Percentiles rank a stretch among this genome's conserved stretches.
These are phyloP conservation scores for Chrysina gloriosa DNA, from an alignment of 2,888 invertebrate species.

Conservation along the genomic window DNA sequence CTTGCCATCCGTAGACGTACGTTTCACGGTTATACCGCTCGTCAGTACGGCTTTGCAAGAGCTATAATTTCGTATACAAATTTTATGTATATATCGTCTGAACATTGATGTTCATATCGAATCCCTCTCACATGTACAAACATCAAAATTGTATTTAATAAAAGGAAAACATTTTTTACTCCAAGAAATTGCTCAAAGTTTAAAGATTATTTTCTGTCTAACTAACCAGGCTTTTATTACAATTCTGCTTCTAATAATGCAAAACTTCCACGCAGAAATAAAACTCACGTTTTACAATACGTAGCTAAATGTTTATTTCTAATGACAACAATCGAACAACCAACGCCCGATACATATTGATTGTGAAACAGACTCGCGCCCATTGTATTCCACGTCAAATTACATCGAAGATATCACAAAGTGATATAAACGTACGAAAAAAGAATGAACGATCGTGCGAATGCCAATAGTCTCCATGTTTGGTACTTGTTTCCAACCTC, in stretches of 20 bases:
- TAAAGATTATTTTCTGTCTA: neutral
- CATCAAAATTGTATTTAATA: too few relatives aligned
- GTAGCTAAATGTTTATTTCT: neutral
- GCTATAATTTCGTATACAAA: too few relatives aligned
- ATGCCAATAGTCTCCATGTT: neutral
- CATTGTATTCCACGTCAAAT: slow-evolving; percentile 1
- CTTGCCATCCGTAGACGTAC: too few relatives aligned
- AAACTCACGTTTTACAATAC: neutral
- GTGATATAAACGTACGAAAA: neutral
- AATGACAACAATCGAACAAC: neutral
- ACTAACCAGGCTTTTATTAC: neutral
- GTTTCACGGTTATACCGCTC: too few relatives aligned
- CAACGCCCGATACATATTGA: neutral
- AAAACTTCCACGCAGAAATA: too few relatives aligned
- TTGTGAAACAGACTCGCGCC: neutral
- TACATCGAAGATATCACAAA: neutral
- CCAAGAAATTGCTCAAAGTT: too few relatives aligned
- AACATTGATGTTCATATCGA: too few relatives aligned
- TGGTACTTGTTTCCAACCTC: neutral
- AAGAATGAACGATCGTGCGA: neutral
- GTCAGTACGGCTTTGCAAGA: too few relatives aligned
- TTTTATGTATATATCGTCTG: too few relatives aligned
- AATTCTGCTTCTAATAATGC: neutral
- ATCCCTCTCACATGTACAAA: too few relatives aligned
- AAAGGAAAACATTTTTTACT: too few relatives aligned